Base-by-base conservation (phyloP, 2,888 invertebrate species). In the Lasioglossum morio region DNA sequence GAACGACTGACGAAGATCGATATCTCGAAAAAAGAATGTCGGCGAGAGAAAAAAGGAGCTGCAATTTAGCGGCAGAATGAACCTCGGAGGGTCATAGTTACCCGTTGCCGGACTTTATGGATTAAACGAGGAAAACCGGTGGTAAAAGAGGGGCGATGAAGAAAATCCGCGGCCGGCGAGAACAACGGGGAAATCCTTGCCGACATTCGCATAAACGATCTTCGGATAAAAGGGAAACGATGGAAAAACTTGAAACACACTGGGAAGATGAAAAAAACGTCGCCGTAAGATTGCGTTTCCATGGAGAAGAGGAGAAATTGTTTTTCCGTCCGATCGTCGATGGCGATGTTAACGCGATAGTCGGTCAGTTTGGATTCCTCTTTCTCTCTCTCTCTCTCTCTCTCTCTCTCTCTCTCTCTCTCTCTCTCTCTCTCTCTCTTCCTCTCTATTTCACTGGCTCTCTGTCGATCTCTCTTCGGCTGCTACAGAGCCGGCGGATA, bases 1-100 rank as follows among this genome's bases (percentile, higher is more conserved):
- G 77, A 82, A 81, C 84, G 66, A 78, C 63, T 77, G 87, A 87
- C 77, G 87, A 87, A 87, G 87, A 88, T 88, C 87, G 87, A 88
- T 88, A 88, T 88, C 84, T 77, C 84, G 84, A 79, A 87, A 81
- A 80, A 86, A 70, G 72, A 76, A 72, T 63, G 27, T 37, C 66
- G 78, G 53, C 69, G 75, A 77, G 77, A 80, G 79, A 53, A 46
- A 75, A 77, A 80, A 82, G 79, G 43, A 43, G 66, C 78, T 72
- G 69, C 79, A 81, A 83, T 87, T 86, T 83, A 82, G 87, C 87
- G 87, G 79, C 74, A 86, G 86, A 87, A 66, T 86, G 82, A 87
- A 83, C 79, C 73, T 81, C 83, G 87, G 79, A 73, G 78, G 87
- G 83, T 78, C 87, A 78, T 76, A 76, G 77, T 76, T 60, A 63